A percentile compares a stretch with the other conserved stretches of the same genome.
Evolutionary conservation across 2,797 vertebrate species (phyloP).

Genomic region (Sphaeramia orbicularis): DNA sequence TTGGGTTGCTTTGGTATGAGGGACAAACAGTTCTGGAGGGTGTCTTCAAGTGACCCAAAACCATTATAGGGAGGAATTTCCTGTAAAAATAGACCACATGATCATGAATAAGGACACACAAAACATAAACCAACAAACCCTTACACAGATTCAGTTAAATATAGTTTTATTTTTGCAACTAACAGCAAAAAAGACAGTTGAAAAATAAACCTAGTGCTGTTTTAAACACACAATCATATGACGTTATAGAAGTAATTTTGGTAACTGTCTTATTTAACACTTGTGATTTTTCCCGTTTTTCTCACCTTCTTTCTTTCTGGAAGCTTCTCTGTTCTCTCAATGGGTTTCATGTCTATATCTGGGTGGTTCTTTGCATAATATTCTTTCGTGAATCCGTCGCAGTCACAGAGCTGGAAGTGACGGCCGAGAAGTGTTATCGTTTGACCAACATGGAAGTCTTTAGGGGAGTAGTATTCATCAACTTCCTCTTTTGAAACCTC

Average conservation of each 20-base stretch:
- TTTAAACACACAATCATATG: too few species aligned
- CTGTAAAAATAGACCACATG: constrained; percentile 66
- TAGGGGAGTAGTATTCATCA: constrained; percentile 90
- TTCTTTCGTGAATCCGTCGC: constrained; percentile 89
- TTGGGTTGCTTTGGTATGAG: constrained; percentile 89
- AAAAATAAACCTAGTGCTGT: not conserved
- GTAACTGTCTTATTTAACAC: not conserved
- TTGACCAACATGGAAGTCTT: constrained; percentile 91
- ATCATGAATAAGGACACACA: not conserved
- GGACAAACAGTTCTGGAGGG: constrained; percentile 92
- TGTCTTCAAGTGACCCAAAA: constrained; percentile 92
- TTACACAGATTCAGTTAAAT: not conserved
- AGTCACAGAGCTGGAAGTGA: constrained; percentile 90
- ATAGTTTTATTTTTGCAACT: not conserved
- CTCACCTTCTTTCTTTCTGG: constrained; percentile 82
- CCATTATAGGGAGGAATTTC: constrained; percentile 93
- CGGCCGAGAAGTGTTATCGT: constrained; percentile 87
- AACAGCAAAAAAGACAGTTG: not conserved
- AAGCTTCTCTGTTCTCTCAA: constrained; percentile 73
- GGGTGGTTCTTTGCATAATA: constrained; percentile 89
- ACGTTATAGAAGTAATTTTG: too few species aligned
- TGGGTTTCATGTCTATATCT: constrained; percentile 80
- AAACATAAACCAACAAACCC: not conserved
- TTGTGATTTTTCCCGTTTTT: not conserved
- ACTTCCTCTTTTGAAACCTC: constrained; percentile 91